Percentiles rank a stretch among this genome's conserved stretches.
phyloP scores from a whole-genome alignment of 2,797 vertebrate species.

The Typhlichthys subterraneus region DNA sequence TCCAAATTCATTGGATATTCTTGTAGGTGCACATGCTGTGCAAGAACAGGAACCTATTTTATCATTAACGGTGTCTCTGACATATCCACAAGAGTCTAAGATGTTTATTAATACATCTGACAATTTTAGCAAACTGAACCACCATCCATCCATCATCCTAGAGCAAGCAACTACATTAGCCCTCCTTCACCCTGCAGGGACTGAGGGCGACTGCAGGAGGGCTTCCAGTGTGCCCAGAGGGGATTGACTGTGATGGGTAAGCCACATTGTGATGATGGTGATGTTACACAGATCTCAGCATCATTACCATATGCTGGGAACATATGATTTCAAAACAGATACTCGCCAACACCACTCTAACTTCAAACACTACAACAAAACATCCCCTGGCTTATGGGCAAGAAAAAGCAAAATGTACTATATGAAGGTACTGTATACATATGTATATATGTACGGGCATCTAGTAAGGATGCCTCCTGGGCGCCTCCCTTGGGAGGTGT shows the following conservation, averaged over 20 bases:
- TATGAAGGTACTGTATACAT: too few relatives aligned
- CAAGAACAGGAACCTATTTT: too few relatives aligned
- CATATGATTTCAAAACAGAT: constrained; percentile 10
- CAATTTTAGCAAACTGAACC: constrained; percentile 56
- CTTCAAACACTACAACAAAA: not conserved
- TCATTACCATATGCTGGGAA: constrained; percentile 31
- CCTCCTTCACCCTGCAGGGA: constrained; percentile 33
- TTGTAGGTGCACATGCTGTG: constrained; percentile 11
- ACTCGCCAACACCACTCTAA: constrained; percentile 14
- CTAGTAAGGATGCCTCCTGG: too few relatives aligned
- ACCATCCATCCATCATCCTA: constrained; percentile 62
- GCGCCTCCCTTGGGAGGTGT: too few relatives aligned
- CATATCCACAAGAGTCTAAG: constrained; percentile 46
- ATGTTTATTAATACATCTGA: constrained; percentile 64
- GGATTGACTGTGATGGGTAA: constrained; percentile 46
- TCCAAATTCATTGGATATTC: constrained; percentile 15
- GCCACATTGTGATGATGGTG: constrained; percentile 29
- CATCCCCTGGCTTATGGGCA: too few relatives aligned
- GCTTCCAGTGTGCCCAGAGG: constrained; percentile 39
- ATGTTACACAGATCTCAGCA: constrained; percentile 54
- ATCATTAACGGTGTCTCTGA: constrained; percentile 27
- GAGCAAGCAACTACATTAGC: constrained; percentile 51
- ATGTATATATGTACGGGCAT: too few relatives aligned
- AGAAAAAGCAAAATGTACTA: too few relatives aligned
- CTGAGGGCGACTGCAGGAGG: constrained; percentile 37